Evolutionary conservation across 1,140 invertebrate species (phyloP).

Genomic region (Maniola jurtina): DNA sequence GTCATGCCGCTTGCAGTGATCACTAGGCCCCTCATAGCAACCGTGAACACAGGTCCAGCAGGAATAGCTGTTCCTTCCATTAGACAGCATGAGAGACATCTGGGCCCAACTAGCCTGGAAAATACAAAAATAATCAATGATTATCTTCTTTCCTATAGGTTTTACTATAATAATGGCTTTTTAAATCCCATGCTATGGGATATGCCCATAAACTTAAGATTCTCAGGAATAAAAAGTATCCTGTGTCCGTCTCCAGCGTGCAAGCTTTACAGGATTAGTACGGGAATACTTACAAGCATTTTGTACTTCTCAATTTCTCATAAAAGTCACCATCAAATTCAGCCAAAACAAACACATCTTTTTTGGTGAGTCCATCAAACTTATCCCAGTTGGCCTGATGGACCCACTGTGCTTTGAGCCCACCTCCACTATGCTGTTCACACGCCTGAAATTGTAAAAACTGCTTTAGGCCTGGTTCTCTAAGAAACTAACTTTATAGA

Average conservation of each 20-base stretch:
- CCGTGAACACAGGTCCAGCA: constrained; percentile 86
- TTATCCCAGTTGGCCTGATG: constrained; percentile 50
- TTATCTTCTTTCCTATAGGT: no score
- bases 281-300: constrained; percentile 83
- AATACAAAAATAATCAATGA: no score
- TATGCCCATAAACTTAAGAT: no score
- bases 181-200: no score
- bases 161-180: no score
- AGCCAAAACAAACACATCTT: constrained; percentile 87
- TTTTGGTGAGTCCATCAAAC: constrained; percentile 80
- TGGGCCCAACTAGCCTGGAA: constrained; percentile 85
- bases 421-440: constrained; percentile 67
- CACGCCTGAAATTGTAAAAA: constrained; percentile 51
- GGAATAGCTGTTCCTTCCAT: constrained; percentile 86
- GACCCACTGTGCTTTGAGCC: constrained; percentile 62
- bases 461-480: no score
- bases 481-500: no score
- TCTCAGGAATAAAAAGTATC: no score
- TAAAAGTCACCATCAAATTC: constrained; percentile 85
- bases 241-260: neutral
- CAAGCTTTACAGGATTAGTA: no score
- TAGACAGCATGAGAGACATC: constrained; percentile 88
- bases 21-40: constrained; percentile 88
- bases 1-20: constrained; percentile 86
- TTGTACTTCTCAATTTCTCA: constrained; percentile 81